Evolutionary conservation across 2,113 vertebrate species (phyloP).

Genomic region (Petaurus breviceps): DNA sequence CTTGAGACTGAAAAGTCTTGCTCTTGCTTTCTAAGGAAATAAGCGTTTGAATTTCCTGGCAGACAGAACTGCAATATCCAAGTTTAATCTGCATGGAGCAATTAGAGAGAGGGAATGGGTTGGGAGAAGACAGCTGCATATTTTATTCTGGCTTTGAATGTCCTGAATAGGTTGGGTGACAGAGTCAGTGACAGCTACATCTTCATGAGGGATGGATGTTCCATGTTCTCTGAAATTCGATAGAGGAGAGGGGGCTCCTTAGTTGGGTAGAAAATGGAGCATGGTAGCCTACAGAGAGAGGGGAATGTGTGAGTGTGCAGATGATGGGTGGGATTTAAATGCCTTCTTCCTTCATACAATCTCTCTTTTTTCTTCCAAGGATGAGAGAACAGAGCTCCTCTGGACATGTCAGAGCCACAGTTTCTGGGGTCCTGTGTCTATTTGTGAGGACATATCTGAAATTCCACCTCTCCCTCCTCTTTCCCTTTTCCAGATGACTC

Average conservation of each 20-base stretch:
- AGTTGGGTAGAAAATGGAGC: neutral
- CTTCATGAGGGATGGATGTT: conserved; percentile 36
- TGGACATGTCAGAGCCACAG: neutral
- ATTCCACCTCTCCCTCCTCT: neutral
- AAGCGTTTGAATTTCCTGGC: conserved; percentile 58
- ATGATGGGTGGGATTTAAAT: neutral
- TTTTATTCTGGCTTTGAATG: conserved; percentile 80
- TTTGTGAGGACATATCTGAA: neutral
- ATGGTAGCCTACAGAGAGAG: neutral
- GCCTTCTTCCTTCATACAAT: neutral
- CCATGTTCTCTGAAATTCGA: neutral
- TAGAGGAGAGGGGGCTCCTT: conserved; percentile 17
- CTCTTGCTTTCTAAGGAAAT: conserved; percentile 57
- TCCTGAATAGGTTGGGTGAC: conserved; percentile 64
- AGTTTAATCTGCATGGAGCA: conserved; percentile 77
- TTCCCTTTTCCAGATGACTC: neutral
- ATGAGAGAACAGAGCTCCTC: neutral
- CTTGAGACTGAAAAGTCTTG: conserved; percentile 57
- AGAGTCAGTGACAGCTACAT: conserved; percentile 75
- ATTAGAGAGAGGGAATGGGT: conserved; percentile 76
- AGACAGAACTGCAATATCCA: conserved; percentile 67
- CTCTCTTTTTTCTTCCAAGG: neutral
- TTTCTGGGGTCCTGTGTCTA: neutral
- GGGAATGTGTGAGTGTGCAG: neutral
- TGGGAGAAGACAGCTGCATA: conserved; percentile 71